These are phyloP conservation scores for Axinella damicornis DNA, from an alignment of 37 sponge, comb jelly and placozoan species.

Conservation along the genomic window DNA sequence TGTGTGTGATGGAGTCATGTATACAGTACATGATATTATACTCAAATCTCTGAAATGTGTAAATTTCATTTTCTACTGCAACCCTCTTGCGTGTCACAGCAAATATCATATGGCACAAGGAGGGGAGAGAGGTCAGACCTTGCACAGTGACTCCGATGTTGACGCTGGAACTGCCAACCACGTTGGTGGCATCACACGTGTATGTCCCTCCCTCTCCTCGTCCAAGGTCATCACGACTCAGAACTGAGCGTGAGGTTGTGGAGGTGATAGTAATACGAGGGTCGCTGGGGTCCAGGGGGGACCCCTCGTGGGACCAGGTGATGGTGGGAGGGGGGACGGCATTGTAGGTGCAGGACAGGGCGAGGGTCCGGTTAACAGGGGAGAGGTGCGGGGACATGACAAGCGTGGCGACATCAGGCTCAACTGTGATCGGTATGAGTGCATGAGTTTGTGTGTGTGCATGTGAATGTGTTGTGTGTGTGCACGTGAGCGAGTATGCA, in stretches of 20 bases:
- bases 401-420: background rate
- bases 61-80: too few relatives aligned
- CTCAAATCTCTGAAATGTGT: too few relatives aligned
- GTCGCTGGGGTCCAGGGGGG: background rate
- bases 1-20: too few relatives aligned
- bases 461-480: too few relatives aligned
- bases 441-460: too few relatives aligned
- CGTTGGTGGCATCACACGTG: constrained; percentile 22
- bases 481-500: too few relatives aligned
- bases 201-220: constrained; percentile 3
- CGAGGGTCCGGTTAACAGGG: background rate
- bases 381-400: background rate
- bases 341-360: constrained; percentile 19
- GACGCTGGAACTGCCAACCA: constrained; percentile 10
- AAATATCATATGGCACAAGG: too few relatives aligned
- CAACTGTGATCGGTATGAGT: too few relatives aligned
- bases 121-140: too few relatives aligned
- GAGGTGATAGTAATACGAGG: background rate
- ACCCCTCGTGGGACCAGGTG: constrained; percentile 17
- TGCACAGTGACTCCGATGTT: background rate
- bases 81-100: too few relatives aligned
- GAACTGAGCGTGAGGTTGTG: background rate
- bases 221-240: background rate
- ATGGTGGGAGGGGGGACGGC: constrained; percentile 31
- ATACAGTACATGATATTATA: too few relatives aligned